Percentiles rank a stretch among this genome's conserved stretches.
phyloP scores from a whole-genome alignment of 2,113 vertebrate genomes.

The Brienomyrus longianalis region DNA sequence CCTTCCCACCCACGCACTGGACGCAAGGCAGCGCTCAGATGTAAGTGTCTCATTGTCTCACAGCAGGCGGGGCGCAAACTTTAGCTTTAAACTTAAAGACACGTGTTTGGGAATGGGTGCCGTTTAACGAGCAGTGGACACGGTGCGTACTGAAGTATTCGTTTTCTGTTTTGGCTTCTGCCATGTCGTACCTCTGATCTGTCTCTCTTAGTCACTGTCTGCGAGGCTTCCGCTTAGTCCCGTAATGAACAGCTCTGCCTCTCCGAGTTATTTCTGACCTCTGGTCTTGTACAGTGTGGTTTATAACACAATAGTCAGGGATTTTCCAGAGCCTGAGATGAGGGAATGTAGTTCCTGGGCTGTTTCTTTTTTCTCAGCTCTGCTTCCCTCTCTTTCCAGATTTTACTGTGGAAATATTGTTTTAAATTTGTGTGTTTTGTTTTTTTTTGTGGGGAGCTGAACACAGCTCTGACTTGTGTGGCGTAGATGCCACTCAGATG shows the following conservation, averaged over 20 bases:
- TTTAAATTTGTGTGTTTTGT: slow-evolving; percentile 19
- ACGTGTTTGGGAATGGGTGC: slow-evolving; percentile 23
- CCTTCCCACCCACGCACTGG: slow-evolving; percentile 13
- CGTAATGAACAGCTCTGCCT: slow-evolving; percentile 29
- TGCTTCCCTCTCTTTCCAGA: not conserved
- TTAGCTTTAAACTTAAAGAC: not conserved
- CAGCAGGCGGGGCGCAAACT: slow-evolving; percentile 11
- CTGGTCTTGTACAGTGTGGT: slow-evolving; percentile 11
- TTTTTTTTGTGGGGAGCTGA: not conserved
- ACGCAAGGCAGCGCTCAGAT: slow-evolving; percentile 19
- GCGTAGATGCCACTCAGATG: not conserved
- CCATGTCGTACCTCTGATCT: not conserved
- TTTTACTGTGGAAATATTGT: slow-evolving; percentile 18
- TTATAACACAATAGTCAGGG: slow-evolving; percentile 30
- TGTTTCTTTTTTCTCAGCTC: not conserved
- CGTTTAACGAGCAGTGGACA: not conserved
- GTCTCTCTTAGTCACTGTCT: slow-evolving; percentile 53
- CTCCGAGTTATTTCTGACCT: slow-evolving; percentile 27
- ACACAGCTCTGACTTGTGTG: not conserved
- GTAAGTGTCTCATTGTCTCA: slow-evolving; percentile 15
- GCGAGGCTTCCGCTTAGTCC: slow-evolving; percentile 43
- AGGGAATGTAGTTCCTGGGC: not conserved
- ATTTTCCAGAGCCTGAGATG: slow-evolving; percentile 31
- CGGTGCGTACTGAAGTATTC: not conserved
- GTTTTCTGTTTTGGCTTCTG: not conserved